Base-by-base conservation (phyloP, 2,888 invertebrate species). In the Agriopis marginaria region DNA sequence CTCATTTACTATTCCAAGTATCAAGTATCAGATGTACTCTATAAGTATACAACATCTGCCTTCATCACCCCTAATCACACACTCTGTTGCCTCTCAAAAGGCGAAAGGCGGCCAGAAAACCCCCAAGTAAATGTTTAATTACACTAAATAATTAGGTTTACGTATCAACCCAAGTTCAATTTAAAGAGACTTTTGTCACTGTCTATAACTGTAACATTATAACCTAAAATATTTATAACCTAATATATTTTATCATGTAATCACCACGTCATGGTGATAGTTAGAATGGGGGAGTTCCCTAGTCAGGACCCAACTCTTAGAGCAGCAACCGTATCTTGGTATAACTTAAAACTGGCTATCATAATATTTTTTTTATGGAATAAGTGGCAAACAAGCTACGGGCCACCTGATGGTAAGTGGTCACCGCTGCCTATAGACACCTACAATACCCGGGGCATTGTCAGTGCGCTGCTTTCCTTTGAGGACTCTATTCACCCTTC, bases 21-120 rank as follows among this genome's bases (percentile, higher is more conserved):
- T 32, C 12, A 63, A 39, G 55, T 60, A 59, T 32, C 17, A 65
- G 56, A 66, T 60, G 62, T 54, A 54, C 50, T 63, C 61, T 61
- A n/a, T 14, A 14, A 71, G 74, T 60, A 69, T 69, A 54, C 68
- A 67, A 77, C 45, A 59, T 59, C 45, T 79, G 81, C 80, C 82
- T 82, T 82, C 84, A 81, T 86, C 85, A 82, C 82, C 83, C 82
- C 84, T 86, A 89, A 92, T 92, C 88, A 90, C 87, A 89, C 88
- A 89, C 88, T 88, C 84, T 82, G 88, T 82, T 90, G 85, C 73
- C 76, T 87, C 82, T 86, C 86, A 86, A 90, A 88, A 84, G 80
- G 75, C 77, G 63, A 76, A 74, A 74, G 70, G 78, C 76, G 74
- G 72, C 64, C 79, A 82, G 80, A 84, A 87, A 89, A 88, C 83